Conservation (phyloP, 2,113 vertebrate species). For the Antennarius striatus region DNA sequence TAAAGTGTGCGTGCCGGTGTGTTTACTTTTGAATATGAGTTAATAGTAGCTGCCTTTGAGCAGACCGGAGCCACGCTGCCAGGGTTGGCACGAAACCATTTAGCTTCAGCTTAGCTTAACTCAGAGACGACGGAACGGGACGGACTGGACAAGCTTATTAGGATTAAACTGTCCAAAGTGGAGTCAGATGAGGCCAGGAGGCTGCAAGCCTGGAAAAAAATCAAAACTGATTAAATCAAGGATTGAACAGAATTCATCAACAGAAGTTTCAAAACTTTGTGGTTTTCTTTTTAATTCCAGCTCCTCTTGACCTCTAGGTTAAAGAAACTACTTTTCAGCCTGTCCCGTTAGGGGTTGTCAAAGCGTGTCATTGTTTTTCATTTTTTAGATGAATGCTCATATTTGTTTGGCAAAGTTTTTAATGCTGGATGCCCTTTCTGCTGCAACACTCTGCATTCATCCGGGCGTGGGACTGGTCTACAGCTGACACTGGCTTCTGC, state of each 20-base stretch:
- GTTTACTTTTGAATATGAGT: slow-evolving; percentile 81
- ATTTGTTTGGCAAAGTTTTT: too few relatives aligned
- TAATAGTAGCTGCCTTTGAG: slow-evolving; percentile 76
- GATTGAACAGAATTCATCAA: too few relatives aligned
- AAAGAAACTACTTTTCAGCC: too few relatives aligned
- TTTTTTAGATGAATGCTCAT: too few relatives aligned
- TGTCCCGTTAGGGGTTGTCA: too few relatives aligned
- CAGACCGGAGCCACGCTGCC: slow-evolving; percentile 46
- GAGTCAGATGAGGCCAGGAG: slow-evolving; percentile 22
- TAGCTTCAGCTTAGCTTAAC: slow-evolving; percentile 33
- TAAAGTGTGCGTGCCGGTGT: slow-evolving; percentile 51
- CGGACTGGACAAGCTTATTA: slow-evolving; percentile 12
- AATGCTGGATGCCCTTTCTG: too few relatives aligned
- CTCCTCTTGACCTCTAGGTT: too few relatives aligned
- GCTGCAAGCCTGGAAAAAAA: background rate
- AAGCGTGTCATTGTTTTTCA: too few relatives aligned
- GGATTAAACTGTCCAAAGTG: background rate
- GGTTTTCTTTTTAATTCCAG: background rate
- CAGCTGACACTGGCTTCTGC: too few relatives aligned
- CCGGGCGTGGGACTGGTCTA: too few relatives aligned
- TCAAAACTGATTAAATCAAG: background rate
- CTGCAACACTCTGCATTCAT: too few relatives aligned
- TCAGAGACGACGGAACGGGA: slow-evolving; percentile 15
- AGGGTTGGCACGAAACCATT: slow-evolving; percentile 29
- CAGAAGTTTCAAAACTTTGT: too few relatives aligned